phyloP scores from a whole-genome alignment of 2,113 vertebrate genomes.

The Rana temporaria region DNA sequence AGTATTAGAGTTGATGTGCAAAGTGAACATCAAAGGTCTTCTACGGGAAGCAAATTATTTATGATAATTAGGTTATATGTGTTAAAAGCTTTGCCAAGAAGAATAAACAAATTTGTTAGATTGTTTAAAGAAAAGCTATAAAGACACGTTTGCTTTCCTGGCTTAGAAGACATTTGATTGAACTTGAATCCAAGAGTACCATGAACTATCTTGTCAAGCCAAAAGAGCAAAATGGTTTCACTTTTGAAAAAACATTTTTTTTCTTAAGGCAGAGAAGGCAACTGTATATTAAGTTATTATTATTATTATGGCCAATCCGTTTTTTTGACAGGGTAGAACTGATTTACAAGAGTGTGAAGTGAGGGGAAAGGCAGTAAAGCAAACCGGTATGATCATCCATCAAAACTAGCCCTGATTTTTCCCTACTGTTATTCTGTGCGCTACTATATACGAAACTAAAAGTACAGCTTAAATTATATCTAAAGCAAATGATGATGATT shows the following conservation, averaged over 20 bases:
- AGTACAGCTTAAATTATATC: no score
- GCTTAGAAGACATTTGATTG: constrained; percentile 70
- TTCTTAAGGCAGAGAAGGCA: background rate
- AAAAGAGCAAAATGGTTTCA: constrained; percentile 58
- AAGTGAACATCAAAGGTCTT: constrained; percentile 54
- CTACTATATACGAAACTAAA: no score
- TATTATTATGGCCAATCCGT: background rate
- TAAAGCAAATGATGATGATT: no score
- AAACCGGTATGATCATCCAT: no score
- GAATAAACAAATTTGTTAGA: constrained; percentile 72
- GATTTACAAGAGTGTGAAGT: background rate
- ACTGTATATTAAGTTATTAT: background rate
- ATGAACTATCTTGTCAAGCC: constrained; percentile 65
- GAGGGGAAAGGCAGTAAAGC: no score
- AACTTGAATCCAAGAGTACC: constrained; percentile 72
- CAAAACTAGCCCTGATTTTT: no score
- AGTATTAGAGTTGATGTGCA: constrained; percentile 44
- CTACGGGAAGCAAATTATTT: constrained; percentile 64
- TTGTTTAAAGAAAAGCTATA: constrained; percentile 68
- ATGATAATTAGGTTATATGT: constrained; percentile 68
- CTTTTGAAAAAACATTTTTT: background rate
- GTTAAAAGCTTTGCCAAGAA: constrained; percentile 71
- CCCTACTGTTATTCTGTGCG: no score
- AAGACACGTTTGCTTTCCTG: constrained; percentile 72
- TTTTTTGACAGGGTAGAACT: background rate